Evolutionary conservation across 2,113 vertebrate species (phyloP), one percentile per base, ranked within the genome.

Genomic region (Chloroceryle aenea): DNA sequence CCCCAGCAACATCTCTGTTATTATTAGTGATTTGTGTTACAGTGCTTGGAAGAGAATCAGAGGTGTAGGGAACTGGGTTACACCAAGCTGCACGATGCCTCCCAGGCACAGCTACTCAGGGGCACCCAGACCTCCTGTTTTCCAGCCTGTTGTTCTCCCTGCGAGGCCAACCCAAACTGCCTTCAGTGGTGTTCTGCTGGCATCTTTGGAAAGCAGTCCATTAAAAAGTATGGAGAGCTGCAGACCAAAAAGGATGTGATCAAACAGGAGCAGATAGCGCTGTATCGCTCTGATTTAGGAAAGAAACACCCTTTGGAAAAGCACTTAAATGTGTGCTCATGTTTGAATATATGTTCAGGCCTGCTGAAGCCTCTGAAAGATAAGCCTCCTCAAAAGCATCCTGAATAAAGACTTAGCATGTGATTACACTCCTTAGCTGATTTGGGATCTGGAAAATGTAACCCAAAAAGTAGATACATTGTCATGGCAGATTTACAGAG

Each of bases 111-210:
- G 72, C 20, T 73, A 56, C 0, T 0, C 48, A 66, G 50, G 25
- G 32, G 21, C 23, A 55, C 14, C 38, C 61, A 71, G 47, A 30
- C 9, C 58, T 76, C 45, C 63, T 30, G 17, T 61, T 80, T 71
- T 42, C 55, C 0, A 0, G 67, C 48, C 23, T 22, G 17, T 26
- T 11, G 2, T 42, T 63, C 61, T 68, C 32, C 17, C 52, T 1
- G 0, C 71, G 38, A 1, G 1, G 30, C 55, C 66, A 26, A 73
- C 52, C 20, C 0, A 0, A 6, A 14, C 36, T 1, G 1, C 48
- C 43, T 53, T 80, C 67, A 29, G 68, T 7, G 2, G 30, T 3
- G 21, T 52, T 64, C n/a, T 43, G 22, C 8, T 9, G 55, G 21
- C 0, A 0, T 4, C 5, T 29, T 53, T 69, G 66, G 64, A 71